Evolutionary conservation across 2,113 vertebrate genomes (phyloP), one percentile per base, ranked within the genome.

Genomic region (Aldabrachelys gigantea): DNA sequence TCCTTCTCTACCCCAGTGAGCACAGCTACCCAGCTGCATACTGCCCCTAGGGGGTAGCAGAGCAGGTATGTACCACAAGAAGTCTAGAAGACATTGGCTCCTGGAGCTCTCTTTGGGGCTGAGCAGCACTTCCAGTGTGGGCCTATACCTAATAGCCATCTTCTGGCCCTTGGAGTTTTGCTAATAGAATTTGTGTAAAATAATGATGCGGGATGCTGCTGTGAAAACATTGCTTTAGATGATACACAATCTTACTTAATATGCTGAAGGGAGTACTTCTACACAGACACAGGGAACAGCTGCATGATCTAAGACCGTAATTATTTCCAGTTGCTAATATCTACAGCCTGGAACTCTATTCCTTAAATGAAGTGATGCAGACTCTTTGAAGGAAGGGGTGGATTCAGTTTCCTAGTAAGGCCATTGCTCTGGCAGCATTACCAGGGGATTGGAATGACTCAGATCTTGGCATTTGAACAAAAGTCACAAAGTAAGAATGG

Each of bases 241-340:
- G n/a, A 69, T 38, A 75, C 35, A 82, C 6, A 86, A 35, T 35
- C 19, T 88, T 72, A 49, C 8, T 27, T 29, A 89, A 85, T 41
- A 31, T 6, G 62, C 62, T 75, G 50, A 79, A 93, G 24, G 35
- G 8, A 69, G 13, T 7, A 89, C 38, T 24, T 83, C 87, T 85
- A 7, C 47, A 59, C 31, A 52, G 83, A 84, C n/a, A 52, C 69
- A 91, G 10, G 31, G 29, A 89, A 5, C 16, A 19, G 3, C 53
- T 49, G 22, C 3, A 85, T 95, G 69, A 80, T 80, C 41, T 79
- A 41, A 79, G 2, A 3, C n/a, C 25, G 59, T 78, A 29, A 22
- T n/a, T 89, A 19, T 80, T n/a, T 1, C 38, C 89, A 44, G 72
- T 0, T 2, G 21, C 29, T 0, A 0, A 78, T 88, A 84, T 54